Evolutionary conservation across 2,113 vertebrate species (phyloP), one percentile per base, ranked within the genome.

Genomic region (Trematocara zebra): DNA sequence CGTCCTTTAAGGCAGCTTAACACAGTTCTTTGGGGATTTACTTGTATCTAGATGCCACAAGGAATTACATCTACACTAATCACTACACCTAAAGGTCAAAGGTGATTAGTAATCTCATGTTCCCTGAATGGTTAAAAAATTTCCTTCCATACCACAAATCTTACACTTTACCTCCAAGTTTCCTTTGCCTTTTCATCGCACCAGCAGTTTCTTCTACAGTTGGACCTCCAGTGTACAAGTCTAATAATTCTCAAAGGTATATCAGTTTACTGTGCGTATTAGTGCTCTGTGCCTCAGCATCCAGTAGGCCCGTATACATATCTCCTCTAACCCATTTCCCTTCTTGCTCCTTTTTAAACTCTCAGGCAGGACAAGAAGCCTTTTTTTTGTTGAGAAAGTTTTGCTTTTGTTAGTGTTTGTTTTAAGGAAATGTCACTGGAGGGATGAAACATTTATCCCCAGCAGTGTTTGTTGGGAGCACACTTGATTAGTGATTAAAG

Each of bases 401-500:
- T 10, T 61, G 28, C 42, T 17, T 83, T 81, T 80, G 10, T 82
- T 67, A 18, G n/a, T 64, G 33, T 80, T 72, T 61, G 18, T 85
- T 88, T 56, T 64, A 47, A 26, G 7, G 8, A 37, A 57, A 20
- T 53, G 78, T 87, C 72, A 80, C 57, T 67, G 23, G 33, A 57
- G 52, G 44, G 14, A 56, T 72, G n/a, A 79, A 89, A 57, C 28
- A 7, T 44, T 83, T 85, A 87, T 49, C 82, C 78, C 64, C 79
- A 85, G 47, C 67, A 28, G 20, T 84, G 9, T 28, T 61, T 82
- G 7, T 47, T 87, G 52, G 69, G 82, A 78, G 15, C 44, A 64
- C 31, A 54, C 85, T 86, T 85, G 85, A 91, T 90, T 87, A 87
- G 80, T 86, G 84, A 91, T 87, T 85, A 86, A 89, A 89, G 7